These are phyloP conservation scores for Scolanthus callimorphus DNA, from an alignment of 92 coral and sea anemone genomes.

Conservation along the genomic window DNA sequence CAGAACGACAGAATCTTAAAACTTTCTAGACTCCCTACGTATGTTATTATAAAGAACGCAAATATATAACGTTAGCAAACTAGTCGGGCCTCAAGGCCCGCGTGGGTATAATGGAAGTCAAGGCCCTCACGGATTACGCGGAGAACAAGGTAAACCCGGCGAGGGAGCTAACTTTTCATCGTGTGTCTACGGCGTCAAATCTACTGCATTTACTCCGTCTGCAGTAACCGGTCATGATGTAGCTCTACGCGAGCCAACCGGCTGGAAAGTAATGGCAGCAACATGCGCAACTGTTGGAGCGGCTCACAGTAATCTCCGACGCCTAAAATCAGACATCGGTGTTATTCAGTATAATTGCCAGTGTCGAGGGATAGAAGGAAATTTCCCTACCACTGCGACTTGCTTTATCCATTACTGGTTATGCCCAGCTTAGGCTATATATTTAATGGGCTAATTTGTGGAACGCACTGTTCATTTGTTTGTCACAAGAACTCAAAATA, in stretches of 20 bases:
- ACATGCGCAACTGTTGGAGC: constrained; percentile 64
- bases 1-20: constrained; percentile 40
- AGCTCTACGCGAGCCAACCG: constrained; percentile 14
- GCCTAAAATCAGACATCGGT: neutral
- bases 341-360: constrained; percentile 39
- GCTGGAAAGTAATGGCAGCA: constrained; percentile 33
- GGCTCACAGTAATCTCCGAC: constrained; percentile 52
- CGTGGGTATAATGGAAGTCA: constrained; percentile 33
- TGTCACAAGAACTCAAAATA: no score
- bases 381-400: constrained; percentile 1
- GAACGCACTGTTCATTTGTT: no score
- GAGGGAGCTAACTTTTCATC: constrained; percentile 34
- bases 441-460: no score
- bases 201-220: constrained; percentile 26
- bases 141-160: constrained; percentile 37
- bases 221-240: constrained; percentile 18
- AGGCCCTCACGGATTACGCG: constrained; percentile 50
- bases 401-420: constrained; percentile 74
- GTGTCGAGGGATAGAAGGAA: constrained; percentile 38
- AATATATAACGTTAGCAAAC: constrained; percentile 22
- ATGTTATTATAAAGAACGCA: neutral
- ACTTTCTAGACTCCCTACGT: constrained; percentile 22
- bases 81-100: constrained; percentile 49
- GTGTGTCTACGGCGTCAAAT: constrained; percentile 14
- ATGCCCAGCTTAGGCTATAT: no score